These are phyloP conservation scores for Pseudomyrmex pallidus DNA, from an alignment of 1,140 invertebrate species.

Conservation along the genomic window DNA sequence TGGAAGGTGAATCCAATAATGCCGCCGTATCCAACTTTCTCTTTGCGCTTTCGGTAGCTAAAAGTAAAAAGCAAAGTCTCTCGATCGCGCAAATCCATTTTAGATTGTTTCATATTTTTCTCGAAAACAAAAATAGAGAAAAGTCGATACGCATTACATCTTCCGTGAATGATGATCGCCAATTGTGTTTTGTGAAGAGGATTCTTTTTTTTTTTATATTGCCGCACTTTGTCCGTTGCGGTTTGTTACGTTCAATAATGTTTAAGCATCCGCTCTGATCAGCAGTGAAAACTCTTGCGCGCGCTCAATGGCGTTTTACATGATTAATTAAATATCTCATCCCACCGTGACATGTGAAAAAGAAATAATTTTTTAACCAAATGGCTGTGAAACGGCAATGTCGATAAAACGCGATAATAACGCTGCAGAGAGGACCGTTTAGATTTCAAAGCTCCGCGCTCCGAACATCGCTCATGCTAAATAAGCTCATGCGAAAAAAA, in stretches of 20 bases:
- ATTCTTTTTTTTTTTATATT: neutral
- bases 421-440: neutral
- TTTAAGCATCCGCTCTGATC: neutral
- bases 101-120: conserved; percentile 46
- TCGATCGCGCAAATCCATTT: conserved; percentile 46
- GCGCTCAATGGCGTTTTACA: too few species aligned
- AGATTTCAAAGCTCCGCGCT: neutral
- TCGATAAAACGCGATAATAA: conserved; percentile 27
- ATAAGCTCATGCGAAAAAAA: conserved; percentile 14
- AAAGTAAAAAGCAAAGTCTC: conserved; percentile 40
- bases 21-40: conserved; percentile 43
- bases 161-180: conserved; percentile 16
- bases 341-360: neutral
- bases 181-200: neutral
- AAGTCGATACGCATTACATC: conserved; percentile 44
- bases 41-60: conserved; percentile 31
- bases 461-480: neutral
- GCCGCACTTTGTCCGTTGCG: neutral
- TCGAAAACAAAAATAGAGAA: conserved; percentile 26
- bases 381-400: conserved; percentile 3
- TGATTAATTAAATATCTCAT: conserved; percentile 40
- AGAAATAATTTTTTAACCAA: conserved; percentile 49
- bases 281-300: neutral
- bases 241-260: neutral
- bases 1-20: conserved; percentile 50